Base-by-base conservation (phyloP, 2,888 invertebrate genomes). In the Ypsolopha sequella region DNA sequence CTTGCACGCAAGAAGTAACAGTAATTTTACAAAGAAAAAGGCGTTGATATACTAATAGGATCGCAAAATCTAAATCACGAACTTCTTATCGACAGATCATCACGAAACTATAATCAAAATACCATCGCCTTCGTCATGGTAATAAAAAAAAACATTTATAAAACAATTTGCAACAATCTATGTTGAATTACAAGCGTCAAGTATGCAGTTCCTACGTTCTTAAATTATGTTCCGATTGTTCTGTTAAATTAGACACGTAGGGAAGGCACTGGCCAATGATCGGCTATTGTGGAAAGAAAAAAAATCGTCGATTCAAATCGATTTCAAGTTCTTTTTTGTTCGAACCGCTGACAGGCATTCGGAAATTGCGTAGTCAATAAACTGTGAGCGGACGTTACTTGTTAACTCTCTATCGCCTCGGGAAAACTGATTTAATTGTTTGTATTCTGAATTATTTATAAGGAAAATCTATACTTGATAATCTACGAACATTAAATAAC, bases 221-320 rank as follows among this genome's bases (percentile, higher is more conserved):
- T 44, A 54, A 52, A 53, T 53, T 53, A 48, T 53, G 57, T 54
- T 57, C 58, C 60, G 61, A 64, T 65, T 59, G 59, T 64, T 57
- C 62, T 64, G 54, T 59, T 64, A 62, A 68, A 69, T 73, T 68
- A 69, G 67, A 63, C 71, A 73, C 71, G 71, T 73, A 24, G 24
- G 24, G 24, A 24, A 24, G 24, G 24, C 24, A 64, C 65, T 54
- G 56, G 56, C 57, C 52, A 70, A 66, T 63, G 56, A 59, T 58
- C 51, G 34, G 6, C 49, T 39, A 10, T 10, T 49, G 41, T 39
- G 33, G 41, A 49, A 34, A 1, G 33, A 46, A 34, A 46, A 49
- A 47, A 39, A 49, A 41, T 24, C 9, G n/a, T 14, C 49, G 36
- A 47, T 47, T 47, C 36, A 36, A 47, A 47, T 47, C 47, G 47